These are phyloP conservation scores for Schizopygopsis malacanthus DNA, from an alignment of 2,797 vertebrate genomes.

Conservation along the genomic window DNA sequence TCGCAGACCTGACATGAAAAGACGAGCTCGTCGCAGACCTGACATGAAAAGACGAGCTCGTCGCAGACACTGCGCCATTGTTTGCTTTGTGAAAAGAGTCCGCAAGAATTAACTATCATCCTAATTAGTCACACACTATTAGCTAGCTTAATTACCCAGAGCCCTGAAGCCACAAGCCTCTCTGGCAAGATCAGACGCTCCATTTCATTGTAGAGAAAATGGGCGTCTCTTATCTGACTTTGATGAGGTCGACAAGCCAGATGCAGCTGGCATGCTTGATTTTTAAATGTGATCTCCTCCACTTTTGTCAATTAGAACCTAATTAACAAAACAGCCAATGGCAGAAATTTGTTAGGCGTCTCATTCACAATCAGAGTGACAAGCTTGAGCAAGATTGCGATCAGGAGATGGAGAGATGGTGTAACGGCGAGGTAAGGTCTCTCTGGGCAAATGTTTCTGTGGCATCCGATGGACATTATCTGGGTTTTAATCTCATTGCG, in stretches of 20 bases:
- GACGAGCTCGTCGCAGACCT: background rate
- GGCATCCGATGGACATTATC: constrained; percentile 1
- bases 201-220: background rate
- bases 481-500: background rate
- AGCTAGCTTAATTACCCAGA: constrained; percentile 57
- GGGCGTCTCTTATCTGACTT: constrained; percentile 19
- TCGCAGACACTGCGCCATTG: constrained; percentile 20
- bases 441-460: background rate
- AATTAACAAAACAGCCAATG: constrained; percentile 21
- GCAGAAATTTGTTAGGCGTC: constrained; percentile 1
- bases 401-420: background rate
- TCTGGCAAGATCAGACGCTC: constrained; percentile 20
- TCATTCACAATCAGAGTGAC: constrained; percentile 14
- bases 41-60: constrained; percentile 16
- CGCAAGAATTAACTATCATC: constrained; percentile 51
- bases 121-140: constrained; percentile 60
- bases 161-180: constrained; percentile 33
- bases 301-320: background rate
- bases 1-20: background rate
- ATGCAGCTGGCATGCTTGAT: background rate
- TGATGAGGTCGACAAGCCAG: constrained; percentile 24
- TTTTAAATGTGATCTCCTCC: constrained; percentile 18
- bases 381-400: background rate
- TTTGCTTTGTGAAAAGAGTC: constrained; percentile 31
- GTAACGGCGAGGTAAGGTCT: background rate